phyloP scores from a whole-genome alignment of 2,888 invertebrate species.

The Protophormia terraenovae region DNA sequence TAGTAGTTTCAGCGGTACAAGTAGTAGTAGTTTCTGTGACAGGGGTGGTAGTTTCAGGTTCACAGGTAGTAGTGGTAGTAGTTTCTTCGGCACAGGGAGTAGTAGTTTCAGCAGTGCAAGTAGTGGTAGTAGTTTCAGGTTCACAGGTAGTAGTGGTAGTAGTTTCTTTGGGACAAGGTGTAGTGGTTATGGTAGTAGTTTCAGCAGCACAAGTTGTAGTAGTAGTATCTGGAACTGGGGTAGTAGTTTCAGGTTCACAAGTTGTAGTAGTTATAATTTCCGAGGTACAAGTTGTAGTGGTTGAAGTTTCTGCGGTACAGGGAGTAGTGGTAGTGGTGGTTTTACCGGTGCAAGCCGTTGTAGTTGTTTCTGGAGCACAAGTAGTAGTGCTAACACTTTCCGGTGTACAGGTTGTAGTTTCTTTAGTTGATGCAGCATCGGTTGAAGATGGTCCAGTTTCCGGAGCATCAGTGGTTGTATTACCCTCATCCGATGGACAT shows the following conservation, averaged over 20 bases:
- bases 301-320: neutral
- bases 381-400: neutral
- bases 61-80: conserved; percentile 27
- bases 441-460: neutral
- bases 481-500: conserved; percentile 67
- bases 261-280: conserved; percentile 33
- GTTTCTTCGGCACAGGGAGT: conserved; percentile 11
- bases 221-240: too few relatives aligned
- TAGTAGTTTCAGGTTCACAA: neutral
- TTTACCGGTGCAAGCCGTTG: conserved; percentile 7
- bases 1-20: neutral
- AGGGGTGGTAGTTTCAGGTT: neutral
- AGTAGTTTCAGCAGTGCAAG: neutral
- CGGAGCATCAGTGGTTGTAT: neutral
- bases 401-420: conserved; percentile 40
- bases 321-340: conserved; percentile 50
- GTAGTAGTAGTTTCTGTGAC: too few relatives aligned
- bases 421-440: neutral
- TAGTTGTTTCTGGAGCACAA: conserved; percentile 30
- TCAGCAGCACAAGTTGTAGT: conserved; percentile 3
- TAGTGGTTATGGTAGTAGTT: too few relatives aligned
- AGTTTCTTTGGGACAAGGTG: too few relatives aligned
- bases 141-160: too few relatives aligned
- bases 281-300: neutral
- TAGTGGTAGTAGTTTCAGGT: conserved; percentile 44